Evolutionary conservation across 2,113 vertebrate genomes (phyloP), one percentile per base, ranked within the genome.

Genomic region (Vireo altiloquus): DNA sequence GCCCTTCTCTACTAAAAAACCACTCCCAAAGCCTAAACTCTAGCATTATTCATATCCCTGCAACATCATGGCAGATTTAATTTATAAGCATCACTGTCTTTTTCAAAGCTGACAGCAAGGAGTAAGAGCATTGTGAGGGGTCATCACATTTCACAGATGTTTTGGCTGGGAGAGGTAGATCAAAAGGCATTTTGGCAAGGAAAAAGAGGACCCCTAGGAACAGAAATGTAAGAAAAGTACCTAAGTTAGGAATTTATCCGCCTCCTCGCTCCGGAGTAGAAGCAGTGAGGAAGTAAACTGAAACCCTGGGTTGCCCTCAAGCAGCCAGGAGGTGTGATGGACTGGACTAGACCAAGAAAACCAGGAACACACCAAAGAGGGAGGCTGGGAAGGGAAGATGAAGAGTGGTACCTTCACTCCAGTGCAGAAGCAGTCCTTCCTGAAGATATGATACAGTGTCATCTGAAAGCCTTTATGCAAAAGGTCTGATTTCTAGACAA

Each of bases 61-160:
- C 20, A 69, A 49, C 11, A 77, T 39, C 68, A 63, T 2, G 23
- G 57, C 23, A 89, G 42, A 81, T 70, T 83, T 39, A 35, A 74
- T 64, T 74, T 77, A 90, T 18, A 54, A 88, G 82, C 54, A 70
- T 30, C 13, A 0, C 59, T 39, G 13, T 42, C 42, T 72, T 69
- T 77, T 86, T 83, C 59, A 89, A 86, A 92, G 80, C 47, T 63
- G 76, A 77, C 60, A 90, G 50, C 71, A 74, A 70, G 56, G 47
- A 83, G 18, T 42, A 65, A 88, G 63, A 88, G 52, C 60, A 21
- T 16, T 81, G 76, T 46, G 46, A 95, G 54, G 37, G 23, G 52
- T 83, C 86, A 78, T 78, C 80, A 81, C 80, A 68, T 78, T 93
- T 90, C 76, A 92, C 50, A 56, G 89, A 83, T n/a, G 17, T 83